A percentile compares a stretch with the other conserved stretches of the same genome.
phyloP scores from a whole-genome alignment of 2,797 vertebrate species.

The Fistularia commersonii region DNA sequence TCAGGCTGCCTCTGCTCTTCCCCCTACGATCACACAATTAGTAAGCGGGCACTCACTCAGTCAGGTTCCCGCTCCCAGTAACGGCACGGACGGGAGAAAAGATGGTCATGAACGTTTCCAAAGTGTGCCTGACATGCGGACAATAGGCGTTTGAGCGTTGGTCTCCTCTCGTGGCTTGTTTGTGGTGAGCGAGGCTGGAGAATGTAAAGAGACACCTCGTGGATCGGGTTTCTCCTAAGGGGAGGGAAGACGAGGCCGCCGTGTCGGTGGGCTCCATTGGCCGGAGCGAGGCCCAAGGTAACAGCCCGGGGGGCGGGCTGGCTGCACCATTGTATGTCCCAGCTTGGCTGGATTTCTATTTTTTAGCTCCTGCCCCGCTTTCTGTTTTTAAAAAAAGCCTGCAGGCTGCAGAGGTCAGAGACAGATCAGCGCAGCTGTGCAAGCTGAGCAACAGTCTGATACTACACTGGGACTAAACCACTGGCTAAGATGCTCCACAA shows the following conservation, averaged over 20 bases:
- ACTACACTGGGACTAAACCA: too few species aligned
- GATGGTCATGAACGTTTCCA: conserved; percentile 25
- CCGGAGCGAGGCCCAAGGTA: conserved; percentile 44
- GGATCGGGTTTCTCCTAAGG: conserved; percentile 66
- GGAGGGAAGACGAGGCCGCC: conserved; percentile 20
- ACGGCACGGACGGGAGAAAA: conserved; percentile 17
- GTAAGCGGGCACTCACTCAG: conserved; percentile 52
- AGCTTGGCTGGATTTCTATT: conserved; percentile 38
- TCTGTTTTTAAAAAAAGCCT: conserved; percentile 29
- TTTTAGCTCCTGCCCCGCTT: conserved; percentile 25
- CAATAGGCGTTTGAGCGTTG: conserved; percentile 15
- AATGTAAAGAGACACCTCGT: conserved; percentile 65
- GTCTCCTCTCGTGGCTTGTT: conserved; percentile 42
- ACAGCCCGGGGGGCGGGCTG: conserved; percentile 14
- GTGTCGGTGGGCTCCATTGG: conserved; percentile 56
- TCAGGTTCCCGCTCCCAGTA: conserved; percentile 42
- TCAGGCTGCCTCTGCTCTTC: conserved; percentile 14
- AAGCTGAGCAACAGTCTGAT: background rate
- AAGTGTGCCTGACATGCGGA: conserved; percentile 40
- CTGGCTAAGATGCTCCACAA: too few species aligned
- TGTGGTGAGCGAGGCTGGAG: conserved; percentile 48
- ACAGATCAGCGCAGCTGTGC: conserved; percentile 23
- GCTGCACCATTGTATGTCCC: conserved; percentile 33
- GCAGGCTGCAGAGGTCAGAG: conserved; percentile 48
- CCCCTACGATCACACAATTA: conserved; percentile 5